Conservation (phyloP, 2,113 vertebrate genomes). For the Bambusicola thoracicus region DNA sequence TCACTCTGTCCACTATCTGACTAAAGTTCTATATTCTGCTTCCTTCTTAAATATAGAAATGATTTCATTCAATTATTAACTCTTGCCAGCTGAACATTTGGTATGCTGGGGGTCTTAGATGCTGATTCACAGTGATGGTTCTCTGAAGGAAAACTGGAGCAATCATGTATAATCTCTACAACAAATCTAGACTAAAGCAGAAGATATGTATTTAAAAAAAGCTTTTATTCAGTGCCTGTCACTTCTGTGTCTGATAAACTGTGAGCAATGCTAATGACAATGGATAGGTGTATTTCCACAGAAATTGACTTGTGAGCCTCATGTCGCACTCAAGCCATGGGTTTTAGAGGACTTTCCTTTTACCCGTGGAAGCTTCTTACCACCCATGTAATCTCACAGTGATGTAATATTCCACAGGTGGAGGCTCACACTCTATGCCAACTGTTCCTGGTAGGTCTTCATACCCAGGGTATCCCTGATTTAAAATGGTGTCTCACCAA, state of each 20-base stretch:
- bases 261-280: constrained; percentile 34
- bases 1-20: constrained; percentile 52
- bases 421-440: not conserved
- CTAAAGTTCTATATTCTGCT: constrained; percentile 46
- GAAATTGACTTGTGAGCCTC: not conserved
- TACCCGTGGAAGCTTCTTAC: not conserved
- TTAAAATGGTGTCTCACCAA: not conserved
- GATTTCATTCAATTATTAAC: constrained; percentile 66
- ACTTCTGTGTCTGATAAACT: constrained; percentile 23
- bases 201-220: constrained; percentile 49
- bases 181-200: constrained; percentile 60
- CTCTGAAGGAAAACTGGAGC: constrained; percentile 51
- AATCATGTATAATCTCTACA: constrained; percentile 48
- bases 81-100: constrained; percentile 32
- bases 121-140: constrained; percentile 50
- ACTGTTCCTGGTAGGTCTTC: not conserved
- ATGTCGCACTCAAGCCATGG: not conserved
- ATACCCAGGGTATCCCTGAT: not conserved
- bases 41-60: constrained; percentile 62
- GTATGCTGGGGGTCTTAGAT: constrained; percentile 9
- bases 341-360: constrained; percentile 26
- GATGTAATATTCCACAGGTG: not conserved
- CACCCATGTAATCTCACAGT: not conserved
- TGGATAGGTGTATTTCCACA: constrained; percentile 22
- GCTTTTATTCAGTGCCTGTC: constrained; percentile 58